Evolutionary conservation across 2,888 invertebrate genomes (phyloP), one percentile per base, ranked within the genome.

Genomic region (Molanna angustata): DNA sequence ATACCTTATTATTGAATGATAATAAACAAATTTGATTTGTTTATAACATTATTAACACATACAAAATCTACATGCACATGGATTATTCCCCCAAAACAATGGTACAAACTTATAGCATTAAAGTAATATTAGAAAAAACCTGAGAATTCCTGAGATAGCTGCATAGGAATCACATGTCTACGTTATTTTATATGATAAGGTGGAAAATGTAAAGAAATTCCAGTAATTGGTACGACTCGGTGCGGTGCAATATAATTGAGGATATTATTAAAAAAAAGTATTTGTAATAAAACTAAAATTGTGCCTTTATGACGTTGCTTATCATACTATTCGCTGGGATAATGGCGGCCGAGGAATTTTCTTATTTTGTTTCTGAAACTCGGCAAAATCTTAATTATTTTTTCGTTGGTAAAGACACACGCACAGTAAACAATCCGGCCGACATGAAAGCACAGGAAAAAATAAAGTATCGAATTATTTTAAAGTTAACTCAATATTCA

Each of bases 121-220:
- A n/a, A n/a, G n/a, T n/a, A 40, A 19, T 50, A 44, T 7, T 51
- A 45, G 21, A 51, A 45, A 44, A 33, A 45, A 44, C 11, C 17
- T 19, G 17, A 43, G 46, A 54, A 54, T 54, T 47, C 50, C 31
- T 43, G 17, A 46, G 42, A 54, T 54, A 45, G 40, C 39, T 50
- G 54, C 54, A 47, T 54, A 42, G 41, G 32, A 54, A 54, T 54
- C 44, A 50, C 41, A 31, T 51, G 44, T 42, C 44, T 22, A n/a
- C 16, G 19, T 20, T 14, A 46, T 35, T 37, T 19, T 17, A 40
- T 45, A 21, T 45, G 51, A 39, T 45, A 40, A 37, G 37, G 22
- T 27, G 22, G 42, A 51, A 51, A 51, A 51, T 51, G 44, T 45
- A 43, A 32, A 31, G 35, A 51, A 51, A 51, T 50, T 49, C 49